Base-by-base conservation (phyloP, 1,140 invertebrate species). In the Cherax quadricarinatus region DNA sequence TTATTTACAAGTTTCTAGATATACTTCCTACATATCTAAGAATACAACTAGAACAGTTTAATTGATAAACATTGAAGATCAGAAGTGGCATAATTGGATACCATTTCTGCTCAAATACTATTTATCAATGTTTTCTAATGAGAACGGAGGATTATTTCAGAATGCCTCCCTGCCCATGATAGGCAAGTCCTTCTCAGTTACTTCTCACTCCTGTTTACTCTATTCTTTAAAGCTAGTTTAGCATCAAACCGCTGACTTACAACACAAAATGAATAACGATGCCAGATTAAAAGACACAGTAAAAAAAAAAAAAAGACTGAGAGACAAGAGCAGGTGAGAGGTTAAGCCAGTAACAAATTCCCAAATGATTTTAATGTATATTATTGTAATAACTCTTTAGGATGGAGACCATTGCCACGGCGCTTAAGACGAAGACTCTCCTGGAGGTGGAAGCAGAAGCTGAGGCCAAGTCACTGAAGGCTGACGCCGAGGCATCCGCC, bases 401-500 rank as follows among this genome's bases (percentile, higher is more conserved):
- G 91, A 95, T 99, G 93, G 98, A 99, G 95, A 99, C 98, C 95
- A 95, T 99, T 84, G 98, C 98, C 12, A 98, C 99, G 95, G 98
- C 98, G 14, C 97, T 99, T 95, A 96, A 97, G 94, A 96, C 97
- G 93, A 96, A 97, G 94, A 96, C 98, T 1, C 96, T 98, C 12
- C 94, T 97, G 93, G 98, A 99, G 95, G 98, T 98, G 14, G 95
- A 41, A 41, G 98, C 98, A 0, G 98, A 99, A 95, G 97, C 98
- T 14, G 98, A 99, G 96, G 97, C 98, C 9, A 96, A 98, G 41
- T 96, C 96, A 94, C 96, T 97, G 84, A 96, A 96, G 83, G 98
- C 97, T 10, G 98, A 98, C 95, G 98, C 98, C 21, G 98, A 99
- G 95, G 98, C 99, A 0, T 99, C 96, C 95, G 98, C 98, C 24